These are phyloP conservation scores for Pentalonia nigronervosa DNA, from an alignment of 1,140 invertebrate species.

Conservation along the genomic window DNA sequence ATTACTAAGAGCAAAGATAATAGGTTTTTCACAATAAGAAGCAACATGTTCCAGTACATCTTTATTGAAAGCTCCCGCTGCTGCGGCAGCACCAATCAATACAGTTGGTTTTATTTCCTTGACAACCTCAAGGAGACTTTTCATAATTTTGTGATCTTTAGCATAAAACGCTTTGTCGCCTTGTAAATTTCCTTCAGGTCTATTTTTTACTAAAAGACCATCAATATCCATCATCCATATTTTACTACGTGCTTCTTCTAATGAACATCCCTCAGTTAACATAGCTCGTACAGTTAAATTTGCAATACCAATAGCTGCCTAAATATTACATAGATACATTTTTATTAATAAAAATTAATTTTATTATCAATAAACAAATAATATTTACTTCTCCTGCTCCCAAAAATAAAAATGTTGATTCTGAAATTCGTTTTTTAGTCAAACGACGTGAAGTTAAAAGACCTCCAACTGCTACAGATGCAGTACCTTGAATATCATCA, in stretches of 20 bases:
- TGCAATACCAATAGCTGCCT: conserved; percentile 88
- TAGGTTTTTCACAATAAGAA: conserved; percentile 82
- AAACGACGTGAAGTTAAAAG: conserved; percentile 82
- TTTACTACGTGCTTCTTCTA: conserved; percentile 77
- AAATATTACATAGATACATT: conserved; percentile 48
- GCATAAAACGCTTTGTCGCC: conserved; percentile 80
- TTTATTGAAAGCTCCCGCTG: conserved; percentile 85
- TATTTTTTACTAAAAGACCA: conserved; percentile 77
- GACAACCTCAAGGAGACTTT: conserved; percentile 79
- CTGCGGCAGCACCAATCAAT: conserved; percentile 89
- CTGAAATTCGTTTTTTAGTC: conserved; percentile 77
- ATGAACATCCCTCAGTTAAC: conserved; percentile 79
- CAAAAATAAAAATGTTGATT: conserved; percentile 88
- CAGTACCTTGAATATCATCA: conserved; percentile 97
- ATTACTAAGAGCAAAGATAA: conserved; percentile 96
- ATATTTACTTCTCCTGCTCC: conserved; percentile 84
- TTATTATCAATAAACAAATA: conserved; percentile 14
- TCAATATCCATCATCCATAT: conserved; percentile 92
- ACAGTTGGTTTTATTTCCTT: conserved; percentile 83
- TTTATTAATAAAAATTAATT: neutral
- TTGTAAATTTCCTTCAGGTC: conserved; percentile 76
- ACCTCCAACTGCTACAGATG: conserved; percentile 90
- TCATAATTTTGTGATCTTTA: conserved; percentile 81
- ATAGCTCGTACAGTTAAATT: conserved; percentile 87
- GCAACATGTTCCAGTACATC: conserved; percentile 87